Evolutionary conservation across 2,113 vertebrate genomes (phyloP).

Genomic region (Oceanites oceanicus): DNA sequence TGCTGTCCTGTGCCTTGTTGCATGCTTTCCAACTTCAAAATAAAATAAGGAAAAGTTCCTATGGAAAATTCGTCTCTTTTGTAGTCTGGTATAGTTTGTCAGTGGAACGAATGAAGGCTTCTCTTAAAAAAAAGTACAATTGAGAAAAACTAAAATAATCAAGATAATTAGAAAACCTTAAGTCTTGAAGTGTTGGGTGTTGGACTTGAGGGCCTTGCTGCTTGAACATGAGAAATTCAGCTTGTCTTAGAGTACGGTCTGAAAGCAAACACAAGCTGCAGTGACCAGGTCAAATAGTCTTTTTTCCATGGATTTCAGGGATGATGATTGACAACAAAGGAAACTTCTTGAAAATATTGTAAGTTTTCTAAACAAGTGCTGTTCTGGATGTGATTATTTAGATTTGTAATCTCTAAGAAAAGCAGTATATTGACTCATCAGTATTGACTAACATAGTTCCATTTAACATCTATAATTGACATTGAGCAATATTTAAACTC

Average conservation of each 20-base stretch:
- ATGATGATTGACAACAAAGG: background rate
- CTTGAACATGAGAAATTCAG: background rate
- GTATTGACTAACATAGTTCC: slow-evolving; percentile 50
- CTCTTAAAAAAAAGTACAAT: background rate
- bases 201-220: background rate
- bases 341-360: background rate
- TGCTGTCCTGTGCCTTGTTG: background rate
- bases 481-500: slow-evolving; percentile 40
- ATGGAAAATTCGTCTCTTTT: background rate
- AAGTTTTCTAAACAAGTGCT: background rate
- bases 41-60: background rate
- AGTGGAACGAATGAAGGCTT: background rate
- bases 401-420: slow-evolving; percentile 38
- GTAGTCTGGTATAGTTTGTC: background rate
- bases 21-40: background rate
- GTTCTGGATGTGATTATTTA: background rate
- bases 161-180: background rate
- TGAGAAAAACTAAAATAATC: background rate
- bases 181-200: background rate
- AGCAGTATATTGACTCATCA: slow-evolving; percentile 37
- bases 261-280: background rate
- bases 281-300: background rate
- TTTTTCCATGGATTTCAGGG: background rate
- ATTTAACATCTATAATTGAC: slow-evolving; percentile 33
- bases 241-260: background rate